phyloP scores from a whole-genome alignment of 2,113 vertebrate genomes.

The Daubentonia madagascariensis region DNA sequence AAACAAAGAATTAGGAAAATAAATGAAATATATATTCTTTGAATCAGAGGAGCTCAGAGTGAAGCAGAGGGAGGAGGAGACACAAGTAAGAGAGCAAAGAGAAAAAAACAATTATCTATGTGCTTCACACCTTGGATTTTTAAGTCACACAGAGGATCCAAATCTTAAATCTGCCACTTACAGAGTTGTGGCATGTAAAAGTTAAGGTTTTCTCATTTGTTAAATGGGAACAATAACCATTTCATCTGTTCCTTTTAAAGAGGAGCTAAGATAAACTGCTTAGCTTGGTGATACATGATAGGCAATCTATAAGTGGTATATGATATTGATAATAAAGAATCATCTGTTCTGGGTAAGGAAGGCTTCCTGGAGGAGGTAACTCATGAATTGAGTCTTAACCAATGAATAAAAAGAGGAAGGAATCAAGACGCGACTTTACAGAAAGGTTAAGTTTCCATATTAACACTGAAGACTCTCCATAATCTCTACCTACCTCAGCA shows the following conservation, averaged over 20 bases:
- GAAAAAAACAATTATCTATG: background rate
- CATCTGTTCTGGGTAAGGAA: background rate
- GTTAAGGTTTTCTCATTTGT: background rate
- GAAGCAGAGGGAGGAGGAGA: background rate
- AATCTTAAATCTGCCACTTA: background rate
- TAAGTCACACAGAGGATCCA: background rate
- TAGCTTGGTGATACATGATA: background rate
- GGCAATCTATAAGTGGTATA: background rate
- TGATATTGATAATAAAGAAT: background rate
- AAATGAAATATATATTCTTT: conserved; percentile 3
- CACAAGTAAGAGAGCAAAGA: background rate
- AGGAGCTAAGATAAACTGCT: background rate
- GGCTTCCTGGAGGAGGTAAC: background rate
- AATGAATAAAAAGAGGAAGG: background rate
- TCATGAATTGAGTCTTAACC: background rate
- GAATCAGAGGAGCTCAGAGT: background rate
- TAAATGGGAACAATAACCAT: background rate
- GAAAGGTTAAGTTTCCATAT: background rate
- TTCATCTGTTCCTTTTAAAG: background rate
- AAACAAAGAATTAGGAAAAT: background rate
- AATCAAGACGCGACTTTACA: background rate
- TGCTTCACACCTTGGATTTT: background rate
- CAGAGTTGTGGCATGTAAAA: background rate
- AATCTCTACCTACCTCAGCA: background rate
- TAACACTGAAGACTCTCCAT: background rate